These are phyloP conservation scores for Drosophila leonis DNA, from an alignment of 2,888 invertebrate species.

Conservation along the genomic window DNA sequence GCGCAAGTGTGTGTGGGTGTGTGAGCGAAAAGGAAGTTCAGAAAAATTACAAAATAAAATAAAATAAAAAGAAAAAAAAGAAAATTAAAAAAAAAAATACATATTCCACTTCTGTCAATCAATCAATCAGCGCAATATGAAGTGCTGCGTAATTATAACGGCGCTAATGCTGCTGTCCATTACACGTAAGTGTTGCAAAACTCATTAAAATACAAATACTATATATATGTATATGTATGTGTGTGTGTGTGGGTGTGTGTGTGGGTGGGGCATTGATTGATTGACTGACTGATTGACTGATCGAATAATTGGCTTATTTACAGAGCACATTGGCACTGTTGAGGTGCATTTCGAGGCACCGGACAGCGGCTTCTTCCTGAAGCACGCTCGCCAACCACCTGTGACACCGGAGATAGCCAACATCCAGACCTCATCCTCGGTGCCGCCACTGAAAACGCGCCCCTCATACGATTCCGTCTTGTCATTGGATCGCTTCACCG, in stretches of 20 bases:
- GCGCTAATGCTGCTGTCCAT: conserved; percentile 65
- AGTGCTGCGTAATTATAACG: conserved; percentile 61
- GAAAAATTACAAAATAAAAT: not conserved
- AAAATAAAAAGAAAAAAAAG: not conserved
- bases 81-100: not conserved
- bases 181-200: conserved; percentile 65
- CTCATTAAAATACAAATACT: conserved; percentile 1
- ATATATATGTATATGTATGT: not conserved
- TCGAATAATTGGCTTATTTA: conserved; percentile 74
- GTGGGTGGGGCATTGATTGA: conserved; percentile 7
- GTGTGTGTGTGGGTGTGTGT: not conserved
- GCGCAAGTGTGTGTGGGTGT: conserved; percentile 9
- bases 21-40: not conserved
- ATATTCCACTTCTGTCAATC: not conserved
- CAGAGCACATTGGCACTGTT: conserved; percentile 90
- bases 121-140: conserved; percentile 52
- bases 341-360: conserved; percentile 97
- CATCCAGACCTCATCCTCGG: conserved; percentile 76
- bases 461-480: conserved; percentile 88
- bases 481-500: conserved; percentile 95
- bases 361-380: conserved; percentile 95
- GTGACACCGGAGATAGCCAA: conserved; percentile 83
- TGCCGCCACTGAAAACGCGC: conserved; percentile 64
- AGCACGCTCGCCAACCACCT: conserved; percentile 92
- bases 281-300: conserved; percentile 13